A percentile compares a stretch with the other conserved stretches of the same genome.
These are phyloP conservation scores for Electrophaes corylata DNA, from an alignment of 2,888 invertebrate species.

Conservation along the genomic window DNA sequence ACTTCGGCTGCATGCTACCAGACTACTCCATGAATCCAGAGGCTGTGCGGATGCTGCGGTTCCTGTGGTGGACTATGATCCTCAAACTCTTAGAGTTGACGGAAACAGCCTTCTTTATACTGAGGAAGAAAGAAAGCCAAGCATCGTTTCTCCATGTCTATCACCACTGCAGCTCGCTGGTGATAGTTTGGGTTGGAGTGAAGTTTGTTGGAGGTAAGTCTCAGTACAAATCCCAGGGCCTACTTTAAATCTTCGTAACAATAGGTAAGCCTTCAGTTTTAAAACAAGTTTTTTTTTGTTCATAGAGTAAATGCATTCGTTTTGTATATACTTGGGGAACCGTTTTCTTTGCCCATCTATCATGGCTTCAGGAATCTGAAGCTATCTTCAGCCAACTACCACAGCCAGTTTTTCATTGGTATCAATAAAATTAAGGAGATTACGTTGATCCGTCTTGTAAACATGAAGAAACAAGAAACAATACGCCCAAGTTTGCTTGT, in stretches of 20 bases:
- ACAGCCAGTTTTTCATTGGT: background rate
- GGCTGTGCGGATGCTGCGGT: conserved; percentile 82
- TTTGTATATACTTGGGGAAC: too few relatives aligned
- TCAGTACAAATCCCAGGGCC: background rate
- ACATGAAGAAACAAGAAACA: background rate
- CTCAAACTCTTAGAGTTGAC: conserved; percentile 87
- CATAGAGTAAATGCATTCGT: too few relatives aligned
- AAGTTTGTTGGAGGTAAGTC: conserved; percentile 88
- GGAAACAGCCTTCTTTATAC: conserved; percentile 89
- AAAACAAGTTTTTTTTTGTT: background rate
- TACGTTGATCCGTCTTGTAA: background rate
- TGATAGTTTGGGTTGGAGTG: conserved; percentile 84
- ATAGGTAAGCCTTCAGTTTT: background rate
- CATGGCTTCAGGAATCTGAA: too few relatives aligned
- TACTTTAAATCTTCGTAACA: too few relatives aligned
- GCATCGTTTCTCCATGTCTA: conserved; percentile 89
- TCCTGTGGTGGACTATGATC: conserved; percentile 86
- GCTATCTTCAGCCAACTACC: too few relatives aligned
- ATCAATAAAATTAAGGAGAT: background rate
- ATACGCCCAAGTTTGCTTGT: background rate
- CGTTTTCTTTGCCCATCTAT: too few relatives aligned
- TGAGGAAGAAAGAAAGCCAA: conserved; percentile 89
- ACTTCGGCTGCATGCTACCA: conserved; percentile 87
- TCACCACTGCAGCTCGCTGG: conserved; percentile 87
- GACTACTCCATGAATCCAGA: conserved; percentile 87